These are phyloP conservation scores for Garra rufa DNA, from an alignment of 2,113 vertebrate genomes.

Conservation along the genomic window DNA sequence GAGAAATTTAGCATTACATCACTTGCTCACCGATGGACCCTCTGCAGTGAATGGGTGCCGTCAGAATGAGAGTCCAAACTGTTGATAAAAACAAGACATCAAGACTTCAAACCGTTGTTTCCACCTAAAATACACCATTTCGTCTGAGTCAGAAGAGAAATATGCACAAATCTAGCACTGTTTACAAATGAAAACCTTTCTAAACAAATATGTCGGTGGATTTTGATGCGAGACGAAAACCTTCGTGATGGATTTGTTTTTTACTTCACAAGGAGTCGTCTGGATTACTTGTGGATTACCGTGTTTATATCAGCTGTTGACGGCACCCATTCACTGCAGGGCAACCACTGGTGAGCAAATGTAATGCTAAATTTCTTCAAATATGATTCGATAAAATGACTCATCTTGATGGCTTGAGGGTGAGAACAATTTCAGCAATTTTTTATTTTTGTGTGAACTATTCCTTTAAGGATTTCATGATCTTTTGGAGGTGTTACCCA, in stretches of 20 bases:
- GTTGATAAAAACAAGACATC: neutral
- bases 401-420: neutral
- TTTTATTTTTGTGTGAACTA: neutral
- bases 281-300: too few species aligned
- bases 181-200: too few species aligned
- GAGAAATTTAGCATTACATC: neutral
- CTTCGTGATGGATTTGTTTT: too few species aligned
- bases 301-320: too few species aligned
- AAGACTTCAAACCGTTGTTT: neutral
- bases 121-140: too few species aligned
- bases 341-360: too few species aligned
- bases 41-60: neutral
- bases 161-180: too few species aligned
- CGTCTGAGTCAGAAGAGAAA: too few species aligned
- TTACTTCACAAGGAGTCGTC: too few species aligned
- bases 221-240: too few species aligned
- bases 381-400: neutral
- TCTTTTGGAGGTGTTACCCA: conserved; percentile 22
- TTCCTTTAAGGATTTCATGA: neutral
- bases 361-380: neutral
- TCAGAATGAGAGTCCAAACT: neutral
- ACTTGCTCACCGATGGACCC: neutral
- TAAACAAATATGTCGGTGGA: too few species aligned
- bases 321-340: too few species aligned
- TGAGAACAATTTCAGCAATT: neutral